Evolutionary conservation across 2,888 invertebrate species (phyloP).

Genomic region (Cephus pulcher): DNA sequence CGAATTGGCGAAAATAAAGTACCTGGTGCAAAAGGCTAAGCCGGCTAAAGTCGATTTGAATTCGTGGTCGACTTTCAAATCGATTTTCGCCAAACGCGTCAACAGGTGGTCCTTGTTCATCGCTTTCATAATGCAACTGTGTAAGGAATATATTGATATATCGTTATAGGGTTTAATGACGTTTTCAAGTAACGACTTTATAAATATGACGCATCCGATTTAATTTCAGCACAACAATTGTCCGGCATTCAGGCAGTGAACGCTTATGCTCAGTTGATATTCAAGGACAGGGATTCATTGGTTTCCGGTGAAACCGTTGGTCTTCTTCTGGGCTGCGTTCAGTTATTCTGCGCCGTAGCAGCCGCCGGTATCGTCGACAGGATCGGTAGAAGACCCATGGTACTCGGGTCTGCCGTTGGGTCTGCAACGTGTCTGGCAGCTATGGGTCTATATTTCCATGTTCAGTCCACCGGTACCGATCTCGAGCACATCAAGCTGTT

Average conservation of each 20-base stretch:
- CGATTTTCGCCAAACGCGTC: too few relatives aligned
- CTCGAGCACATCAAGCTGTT: neutral
- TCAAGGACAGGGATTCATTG: neutral
- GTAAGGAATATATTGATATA: too few relatives aligned
- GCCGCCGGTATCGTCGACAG: neutral
- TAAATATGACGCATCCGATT: too few relatives aligned
- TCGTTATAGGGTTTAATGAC: too few relatives aligned
- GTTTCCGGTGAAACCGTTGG: neutral
- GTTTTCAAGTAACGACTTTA: too few relatives aligned
- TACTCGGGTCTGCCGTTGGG: neutral
- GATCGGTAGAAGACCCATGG: neutral
- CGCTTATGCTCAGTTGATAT: neutral
- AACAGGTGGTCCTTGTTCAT: too few relatives aligned
- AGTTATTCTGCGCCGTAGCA: neutral
- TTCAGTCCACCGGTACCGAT: neutral
- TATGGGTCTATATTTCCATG: neutral
- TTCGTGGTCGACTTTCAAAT: too few relatives aligned
- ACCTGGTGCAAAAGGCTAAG: neutral
- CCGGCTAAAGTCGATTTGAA: too few relatives aligned
- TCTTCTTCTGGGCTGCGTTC: neutral
- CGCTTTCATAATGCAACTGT: too few relatives aligned
- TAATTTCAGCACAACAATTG: neutral
- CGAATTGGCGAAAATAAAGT: neutral
- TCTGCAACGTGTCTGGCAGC: neutral
- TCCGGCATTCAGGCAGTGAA: neutral